A percentile compares a stretch with the other conserved stretches of the same genome.
These are phyloP conservation scores for Mastomys natalensis DNA, from an alignment of 2,113 vertebrate species.

Conservation along the genomic window DNA sequence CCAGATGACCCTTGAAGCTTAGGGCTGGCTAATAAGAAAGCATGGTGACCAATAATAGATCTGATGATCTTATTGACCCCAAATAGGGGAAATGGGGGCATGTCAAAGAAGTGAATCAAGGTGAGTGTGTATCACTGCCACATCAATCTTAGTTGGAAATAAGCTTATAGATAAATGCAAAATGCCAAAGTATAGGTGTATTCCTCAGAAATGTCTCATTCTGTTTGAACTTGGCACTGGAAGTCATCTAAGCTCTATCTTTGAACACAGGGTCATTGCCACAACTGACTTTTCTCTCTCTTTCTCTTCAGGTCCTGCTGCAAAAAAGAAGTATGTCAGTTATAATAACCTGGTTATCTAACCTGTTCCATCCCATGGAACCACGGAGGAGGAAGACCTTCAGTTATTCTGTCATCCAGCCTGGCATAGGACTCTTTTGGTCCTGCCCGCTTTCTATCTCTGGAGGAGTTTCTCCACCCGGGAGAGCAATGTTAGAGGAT, in stretches of 20 bases:
- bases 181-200: not conserved
- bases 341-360: constrained; percentile 97
- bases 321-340: constrained; percentile 96
- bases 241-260: not conserved
- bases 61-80: not conserved
- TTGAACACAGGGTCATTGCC: not conserved
- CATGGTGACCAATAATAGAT: not conserved
- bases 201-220: not conserved
- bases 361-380: constrained; percentile 80
- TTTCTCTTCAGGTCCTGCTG: constrained; percentile 92
- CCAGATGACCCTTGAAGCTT: not conserved
- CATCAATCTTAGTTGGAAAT: not conserved
- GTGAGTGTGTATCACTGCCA: not conserved
- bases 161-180: not conserved
- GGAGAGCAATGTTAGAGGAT: constrained; percentile 77
- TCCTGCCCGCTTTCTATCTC: constrained; percentile 74
- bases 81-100: too few species aligned
- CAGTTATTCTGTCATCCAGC: constrained; percentile 78
- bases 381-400: constrained; percentile 71
- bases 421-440: constrained; percentile 80
- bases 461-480: constrained; percentile 67
- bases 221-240: not conserved
- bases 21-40: not conserved
- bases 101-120: not conserved
- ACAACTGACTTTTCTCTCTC: constrained; percentile 34